Conservation (phyloP, 2,113 vertebrate species). For the Neotoma lepida region DNA sequence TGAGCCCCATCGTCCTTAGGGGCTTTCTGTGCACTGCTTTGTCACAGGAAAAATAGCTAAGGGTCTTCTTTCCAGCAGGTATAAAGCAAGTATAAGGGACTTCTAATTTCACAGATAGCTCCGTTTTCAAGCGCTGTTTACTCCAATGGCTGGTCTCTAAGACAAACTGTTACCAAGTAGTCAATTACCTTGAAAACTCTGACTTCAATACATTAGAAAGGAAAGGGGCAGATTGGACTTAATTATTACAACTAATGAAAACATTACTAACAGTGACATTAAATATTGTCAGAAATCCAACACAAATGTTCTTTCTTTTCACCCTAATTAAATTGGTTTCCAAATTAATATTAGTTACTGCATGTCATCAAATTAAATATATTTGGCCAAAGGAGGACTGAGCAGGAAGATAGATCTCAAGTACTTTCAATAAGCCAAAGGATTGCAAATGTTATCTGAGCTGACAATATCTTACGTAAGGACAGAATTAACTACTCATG, state of each 20-base stretch:
- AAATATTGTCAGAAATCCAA: slow-evolving; percentile 51
- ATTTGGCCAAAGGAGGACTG: neutral
- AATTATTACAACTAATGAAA: slow-evolving; percentile 58
- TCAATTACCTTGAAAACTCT: slow-evolving; percentile 58
- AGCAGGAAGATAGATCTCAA: slow-evolving; percentile 14
- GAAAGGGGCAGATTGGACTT: slow-evolving; percentile 35
- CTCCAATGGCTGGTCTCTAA: slow-evolving; percentile 20
- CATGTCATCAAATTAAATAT: slow-evolving; percentile 51
- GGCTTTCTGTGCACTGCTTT: neutral
- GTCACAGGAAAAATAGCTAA: neutral
- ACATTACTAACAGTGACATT: slow-evolving; percentile 58
- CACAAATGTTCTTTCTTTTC: slow-evolving; percentile 59
- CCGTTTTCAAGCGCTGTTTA: slow-evolving; percentile 53
- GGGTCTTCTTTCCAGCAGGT: neutral
- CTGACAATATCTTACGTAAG: neutral
- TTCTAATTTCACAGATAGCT: slow-evolving; percentile 32
- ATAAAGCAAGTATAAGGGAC: neutral
- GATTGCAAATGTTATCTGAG: neutral
- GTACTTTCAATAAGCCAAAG: slow-evolving; percentile 2
- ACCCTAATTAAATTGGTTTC: slow-evolving; percentile 47
- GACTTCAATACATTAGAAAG: slow-evolving; percentile 47
- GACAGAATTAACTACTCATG: slow-evolving; percentile 4
- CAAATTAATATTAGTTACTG: slow-evolving; percentile 57
- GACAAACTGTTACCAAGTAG: slow-evolving; percentile 28
- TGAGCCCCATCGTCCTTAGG: neutral